Percentiles rank a stretch among this genome's conserved stretches.
Evolutionary conservation across 2,888 invertebrate species (phyloP).

Genomic region (Caenorhabditis wallacei): DNA sequence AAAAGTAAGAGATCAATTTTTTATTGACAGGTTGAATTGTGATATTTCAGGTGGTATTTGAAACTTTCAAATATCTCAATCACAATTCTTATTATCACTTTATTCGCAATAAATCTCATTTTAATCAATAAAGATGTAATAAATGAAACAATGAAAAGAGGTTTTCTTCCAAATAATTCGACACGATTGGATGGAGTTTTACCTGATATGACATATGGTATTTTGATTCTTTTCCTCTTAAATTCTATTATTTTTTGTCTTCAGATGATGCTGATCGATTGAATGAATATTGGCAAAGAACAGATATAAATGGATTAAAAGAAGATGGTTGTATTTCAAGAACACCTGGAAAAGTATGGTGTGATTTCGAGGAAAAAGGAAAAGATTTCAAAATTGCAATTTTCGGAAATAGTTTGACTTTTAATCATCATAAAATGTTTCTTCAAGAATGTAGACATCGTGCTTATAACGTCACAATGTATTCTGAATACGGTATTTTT

Average conservation of each 20-base stretch:
- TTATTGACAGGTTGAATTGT: background rate
- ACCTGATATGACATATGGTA: slow-evolving; percentile 43
- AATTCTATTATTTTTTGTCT: background rate
- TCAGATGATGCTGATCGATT: slow-evolving; percentile 47
- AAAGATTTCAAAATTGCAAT: slow-evolving; percentile 51
- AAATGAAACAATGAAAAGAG: background rate
- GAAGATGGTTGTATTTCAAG: slow-evolving; percentile 40
- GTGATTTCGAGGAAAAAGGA: slow-evolving; percentile 39
- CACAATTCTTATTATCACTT: slow-evolving; percentile 19
- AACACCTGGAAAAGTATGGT: slow-evolving; percentile 40
- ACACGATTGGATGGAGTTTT: slow-evolving; percentile 39
- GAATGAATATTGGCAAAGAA: slow-evolving; percentile 29
- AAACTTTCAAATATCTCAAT: slow-evolving; percentile 32
- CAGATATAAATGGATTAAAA: slow-evolving; percentile 24
- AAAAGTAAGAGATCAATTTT: slow-evolving; percentile 23
- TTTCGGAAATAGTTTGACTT: slow-evolving; percentile 64
- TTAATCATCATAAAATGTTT: slow-evolving; percentile 46
- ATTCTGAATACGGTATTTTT: slow-evolving; percentile 24
- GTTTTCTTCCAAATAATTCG: background rate
- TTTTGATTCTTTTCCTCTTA: background rate
- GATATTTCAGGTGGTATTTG: slow-evolving; percentile 21
- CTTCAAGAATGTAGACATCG: slow-evolving; percentile 50
- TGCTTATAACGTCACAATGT: slow-evolving; percentile 41
- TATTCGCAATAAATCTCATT: slow-evolving; percentile 3
- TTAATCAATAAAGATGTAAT: slow-evolving; percentile 30